Base-by-base conservation (phyloP, 35 echinoderm and acorn worm genomes). In the Apostichopus japonicus region DNA sequence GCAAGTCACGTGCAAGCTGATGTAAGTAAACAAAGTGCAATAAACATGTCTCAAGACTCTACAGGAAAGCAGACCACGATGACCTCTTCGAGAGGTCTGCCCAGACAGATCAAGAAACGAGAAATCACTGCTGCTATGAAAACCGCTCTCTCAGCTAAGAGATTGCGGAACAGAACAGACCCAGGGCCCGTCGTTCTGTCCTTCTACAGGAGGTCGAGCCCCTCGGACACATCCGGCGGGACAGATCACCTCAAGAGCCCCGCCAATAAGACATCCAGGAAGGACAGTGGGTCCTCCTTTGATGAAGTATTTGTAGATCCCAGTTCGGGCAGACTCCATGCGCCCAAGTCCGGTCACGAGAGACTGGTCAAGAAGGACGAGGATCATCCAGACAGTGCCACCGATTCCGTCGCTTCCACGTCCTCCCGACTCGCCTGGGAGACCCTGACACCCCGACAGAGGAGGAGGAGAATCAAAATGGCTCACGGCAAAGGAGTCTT, bases 361-460 rank as follows among this genome's bases (percentile, higher is more conserved):
- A 87, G 63, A 58, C 21, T 71, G 13, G 24, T 79, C n/a, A 84
- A 81, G 72, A 58, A 81, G 33, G 79, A 79, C 27, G 93, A 97
- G 24, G 93, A 90, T 24, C 90, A 84, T 72, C 77, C 86, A 17
- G 87, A 90, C 57, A 97, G 91, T 90, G 95, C 80, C 22, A 90
- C 88, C 16, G 77, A 76, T 72, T 91, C 88, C 9, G 78, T 78
- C 54, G 71, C 90, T 72, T 80, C 92, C 71, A 78, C 88, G 4
- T 93, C 92, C 15, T 95, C 96, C 59, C 86, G 96, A 25, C 94
- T 98, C 5, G 96, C 96, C 0, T 98, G 96, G 96, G 96, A 98
- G 73, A 58, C 89, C 19, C 88, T 98, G 56, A 98, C 96, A 3
- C 96, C 96, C 22, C 65, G 96, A 15, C 96, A 98, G 87, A 86